A percentile compares a stretch with the other conserved stretches of the same genome.
Conservation (phyloP, 2,113 vertebrate species). For the Sprattus sprattus region DNA sequence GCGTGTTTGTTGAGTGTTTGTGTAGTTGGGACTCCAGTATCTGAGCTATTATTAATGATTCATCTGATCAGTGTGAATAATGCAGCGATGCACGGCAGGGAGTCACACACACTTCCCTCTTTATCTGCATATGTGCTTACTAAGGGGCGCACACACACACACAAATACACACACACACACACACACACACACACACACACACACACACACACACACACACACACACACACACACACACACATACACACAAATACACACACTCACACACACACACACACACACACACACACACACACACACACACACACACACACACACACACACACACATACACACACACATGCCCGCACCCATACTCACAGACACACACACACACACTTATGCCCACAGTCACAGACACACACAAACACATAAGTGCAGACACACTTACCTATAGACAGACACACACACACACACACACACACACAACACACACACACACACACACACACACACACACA, state of each 20-base stretch:
- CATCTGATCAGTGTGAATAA: neutral
- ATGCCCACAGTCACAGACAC: neutral
- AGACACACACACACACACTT: neutral
- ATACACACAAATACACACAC: neutral
- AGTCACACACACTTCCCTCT: neutral
- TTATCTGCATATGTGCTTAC: neutral
- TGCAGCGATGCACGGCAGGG: neutral
- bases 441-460: too few species aligned
- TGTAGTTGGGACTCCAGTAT: neutral
- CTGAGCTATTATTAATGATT: neutral
- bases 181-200: neutral
- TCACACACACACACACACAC: neutral
- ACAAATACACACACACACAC: neutral
- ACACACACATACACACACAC: too few species aligned
- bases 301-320: neutral
- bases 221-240: neutral
- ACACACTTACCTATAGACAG: neutral
- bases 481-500: neutral
- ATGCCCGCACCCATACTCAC: neutral
- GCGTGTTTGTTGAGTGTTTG: neutral
- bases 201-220: neutral
- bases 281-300: neutral
- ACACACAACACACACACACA: too few species aligned
- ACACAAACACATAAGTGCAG: neutral
- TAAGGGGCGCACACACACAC: neutral